Evolutionary conservation across 2,797 vertebrate species (phyloP).

Genomic region (Siniperca undulata): DNA sequence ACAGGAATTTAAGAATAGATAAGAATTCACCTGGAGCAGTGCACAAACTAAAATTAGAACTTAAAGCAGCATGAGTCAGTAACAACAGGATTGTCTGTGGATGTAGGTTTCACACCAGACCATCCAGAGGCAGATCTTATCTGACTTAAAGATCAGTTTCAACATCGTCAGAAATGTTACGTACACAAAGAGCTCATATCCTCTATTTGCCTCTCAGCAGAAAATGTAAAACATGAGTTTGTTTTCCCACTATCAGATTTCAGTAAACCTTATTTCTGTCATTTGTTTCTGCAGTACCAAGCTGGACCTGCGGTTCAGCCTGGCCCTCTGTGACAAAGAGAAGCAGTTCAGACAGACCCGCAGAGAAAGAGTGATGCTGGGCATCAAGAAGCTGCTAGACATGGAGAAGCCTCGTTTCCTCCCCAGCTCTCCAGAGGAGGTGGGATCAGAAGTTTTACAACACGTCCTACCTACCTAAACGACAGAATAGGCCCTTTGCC

Average conservation of each 20-base stretch:
- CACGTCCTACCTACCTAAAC: too few relatives aligned
- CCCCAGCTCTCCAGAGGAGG: slow-evolving; percentile 87
- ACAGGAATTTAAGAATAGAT: not conserved
- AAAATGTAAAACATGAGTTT: not conserved
- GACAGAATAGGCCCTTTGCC: too few relatives aligned
- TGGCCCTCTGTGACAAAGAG: slow-evolving; percentile 94
- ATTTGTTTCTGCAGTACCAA: slow-evolving; percentile 85
- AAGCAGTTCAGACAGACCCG: slow-evolving; percentile 91
- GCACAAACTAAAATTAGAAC: slow-evolving; percentile 14
- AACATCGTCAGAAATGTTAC: not conserved
- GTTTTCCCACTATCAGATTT: not conserved
- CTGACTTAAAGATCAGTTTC: slow-evolving; percentile 14
- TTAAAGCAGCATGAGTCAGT: slow-evolving; percentile 12
- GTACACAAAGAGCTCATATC: not conserved
- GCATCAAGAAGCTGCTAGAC: slow-evolving; percentile 92
- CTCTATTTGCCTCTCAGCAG: not conserved
- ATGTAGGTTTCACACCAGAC: slow-evolving; percentile 15
- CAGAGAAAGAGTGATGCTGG: slow-evolving; percentile 89
- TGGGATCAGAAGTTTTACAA: slow-evolving; percentile 42
- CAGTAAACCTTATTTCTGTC: not conserved
- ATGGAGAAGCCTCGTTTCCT: slow-evolving; percentile 88
- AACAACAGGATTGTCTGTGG: not conserved
- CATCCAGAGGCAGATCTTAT: slow-evolving; percentile 13
- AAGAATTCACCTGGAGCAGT: slow-evolving; percentile 8
- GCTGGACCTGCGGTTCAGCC: slow-evolving; percentile 94